phyloP scores from a whole-genome alignment of 2,888 invertebrate genomes.

The Harpalus rufipes region DNA sequence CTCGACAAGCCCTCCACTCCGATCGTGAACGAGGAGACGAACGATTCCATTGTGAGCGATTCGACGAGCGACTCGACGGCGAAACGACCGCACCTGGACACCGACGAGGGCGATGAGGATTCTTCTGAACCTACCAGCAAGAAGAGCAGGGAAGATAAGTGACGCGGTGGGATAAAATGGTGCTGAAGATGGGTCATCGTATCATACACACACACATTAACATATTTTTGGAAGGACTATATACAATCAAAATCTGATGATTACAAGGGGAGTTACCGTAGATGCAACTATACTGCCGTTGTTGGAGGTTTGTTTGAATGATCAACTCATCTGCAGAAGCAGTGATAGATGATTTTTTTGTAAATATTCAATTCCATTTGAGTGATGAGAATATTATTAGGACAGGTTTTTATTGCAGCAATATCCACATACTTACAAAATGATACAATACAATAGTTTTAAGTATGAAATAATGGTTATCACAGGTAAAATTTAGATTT shows the following conservation, averaged over 20 bases:
- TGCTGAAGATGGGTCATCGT: neutral
- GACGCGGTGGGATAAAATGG: slow-evolving; percentile 76
- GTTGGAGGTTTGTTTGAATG: neutral
- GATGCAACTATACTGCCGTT: slow-evolving; percentile 34
- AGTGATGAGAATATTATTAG: neutral
- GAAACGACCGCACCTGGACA: slow-evolving; percentile 74
- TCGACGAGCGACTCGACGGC: slow-evolving; percentile 76
- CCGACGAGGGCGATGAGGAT: slow-evolving; percentile 75
- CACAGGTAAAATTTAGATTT: too few species aligned
- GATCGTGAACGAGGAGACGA: slow-evolving; percentile 79
- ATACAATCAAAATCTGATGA: slow-evolving; percentile 50
- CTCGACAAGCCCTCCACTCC: slow-evolving; percentile 84
- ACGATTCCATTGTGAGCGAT: slow-evolving; percentile 78
- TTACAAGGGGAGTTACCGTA: slow-evolving; percentile 24
- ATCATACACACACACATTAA: slow-evolving; percentile 10
- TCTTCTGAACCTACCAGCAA: slow-evolving; percentile 78
- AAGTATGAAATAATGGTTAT: too few species aligned
- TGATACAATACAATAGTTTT: too few species aligned
- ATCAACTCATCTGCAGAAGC: neutral
- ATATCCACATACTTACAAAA: too few species aligned
- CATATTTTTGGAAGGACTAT: slow-evolving; percentile 64
- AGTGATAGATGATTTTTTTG: neutral
- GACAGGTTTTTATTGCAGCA: neutral
- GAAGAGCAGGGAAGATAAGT: slow-evolving; percentile 77
- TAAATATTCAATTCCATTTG: slow-evolving; percentile 14